Evolutionary conservation across 1,140 invertebrate species (phyloP).

Genomic region (Contarinia nasturtii): DNA sequence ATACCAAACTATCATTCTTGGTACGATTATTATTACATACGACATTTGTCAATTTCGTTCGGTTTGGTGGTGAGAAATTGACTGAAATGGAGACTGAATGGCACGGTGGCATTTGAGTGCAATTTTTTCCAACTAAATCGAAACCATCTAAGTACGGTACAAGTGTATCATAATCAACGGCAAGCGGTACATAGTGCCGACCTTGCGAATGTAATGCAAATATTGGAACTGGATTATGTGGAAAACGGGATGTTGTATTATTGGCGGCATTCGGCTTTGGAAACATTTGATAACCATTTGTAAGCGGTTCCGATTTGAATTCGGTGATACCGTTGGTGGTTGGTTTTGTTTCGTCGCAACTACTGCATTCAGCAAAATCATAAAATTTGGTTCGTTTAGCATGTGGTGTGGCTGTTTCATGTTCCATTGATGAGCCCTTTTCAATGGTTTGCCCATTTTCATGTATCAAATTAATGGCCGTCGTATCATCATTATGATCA

Average conservation of each 20-base stretch:
- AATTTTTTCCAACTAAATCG: conserved; percentile 31
- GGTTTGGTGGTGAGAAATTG: conserved; percentile 35
- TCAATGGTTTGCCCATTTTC: no score
- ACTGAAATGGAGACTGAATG: conserved; percentile 85
- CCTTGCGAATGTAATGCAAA: conserved; percentile 69
- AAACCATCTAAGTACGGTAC: conserved; percentile 43
- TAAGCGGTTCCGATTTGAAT: conserved; percentile 17
- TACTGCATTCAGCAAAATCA: background rate
- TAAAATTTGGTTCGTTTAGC: background rate
- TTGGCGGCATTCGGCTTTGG: conserved; percentile 5
- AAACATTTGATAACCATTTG: conserved; percentile 4
- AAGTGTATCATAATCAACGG: conserved; percentile 59
- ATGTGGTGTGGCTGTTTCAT: background rate
- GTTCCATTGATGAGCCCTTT: background rate
- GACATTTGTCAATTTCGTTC: background rate
- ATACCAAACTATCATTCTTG: no score
- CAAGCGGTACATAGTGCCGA: conserved; percentile 78
- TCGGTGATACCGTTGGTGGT: conserved; percentile 7
- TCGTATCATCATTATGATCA: conserved; percentile 10
- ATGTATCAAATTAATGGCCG: background rate
- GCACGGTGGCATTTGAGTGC: conserved; percentile 33
- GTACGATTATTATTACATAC: no score
- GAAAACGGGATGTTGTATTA: conserved; percentile 3
- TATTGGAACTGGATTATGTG: conserved; percentile 38
- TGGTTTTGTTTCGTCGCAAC: conserved; percentile 1